These are phyloP conservation scores for Myrmecophaga tridactyla DNA, from an alignment of 2,113 vertebrate species.

Conservation along the genomic window DNA sequence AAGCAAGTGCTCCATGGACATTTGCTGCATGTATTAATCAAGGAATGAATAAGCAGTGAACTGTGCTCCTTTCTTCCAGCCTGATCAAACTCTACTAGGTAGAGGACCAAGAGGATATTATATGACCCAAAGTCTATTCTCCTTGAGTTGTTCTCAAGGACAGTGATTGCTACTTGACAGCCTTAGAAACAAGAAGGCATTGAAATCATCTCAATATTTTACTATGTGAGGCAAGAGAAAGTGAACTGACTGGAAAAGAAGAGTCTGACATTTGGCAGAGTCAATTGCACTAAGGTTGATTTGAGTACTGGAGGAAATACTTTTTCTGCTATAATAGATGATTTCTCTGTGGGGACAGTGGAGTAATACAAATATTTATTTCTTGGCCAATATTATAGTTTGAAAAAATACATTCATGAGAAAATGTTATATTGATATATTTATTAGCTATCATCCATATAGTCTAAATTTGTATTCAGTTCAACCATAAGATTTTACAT, in stretches of 20 bases:
- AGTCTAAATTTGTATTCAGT: neutral
- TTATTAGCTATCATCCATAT: neutral
- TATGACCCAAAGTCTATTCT: neutral
- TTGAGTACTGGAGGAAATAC: neutral
- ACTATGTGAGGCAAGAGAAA: neutral
- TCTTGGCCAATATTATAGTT: neutral
- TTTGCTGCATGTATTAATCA: neutral
- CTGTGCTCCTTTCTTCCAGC: neutral
- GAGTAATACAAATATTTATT: neutral
- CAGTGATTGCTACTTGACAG: neutral
- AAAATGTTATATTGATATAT: neutral
- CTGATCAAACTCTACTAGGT: neutral
- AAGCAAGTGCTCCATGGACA: neutral
- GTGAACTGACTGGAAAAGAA: neutral
- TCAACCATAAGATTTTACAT: neutral
- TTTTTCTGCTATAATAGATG: neutral
- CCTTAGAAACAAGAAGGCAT: neutral
- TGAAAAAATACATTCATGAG: neutral
- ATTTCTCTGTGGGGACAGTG: neutral
- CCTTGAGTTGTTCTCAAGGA: neutral
- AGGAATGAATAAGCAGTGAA: neutral
- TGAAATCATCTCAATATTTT: neutral
- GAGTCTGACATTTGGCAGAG: neutral
- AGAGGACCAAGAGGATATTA: neutral
- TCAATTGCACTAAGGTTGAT: neutral